Conservation (phyloP, 2,888 invertebrate species). For the Tricholauxania praeusta region DNA sequence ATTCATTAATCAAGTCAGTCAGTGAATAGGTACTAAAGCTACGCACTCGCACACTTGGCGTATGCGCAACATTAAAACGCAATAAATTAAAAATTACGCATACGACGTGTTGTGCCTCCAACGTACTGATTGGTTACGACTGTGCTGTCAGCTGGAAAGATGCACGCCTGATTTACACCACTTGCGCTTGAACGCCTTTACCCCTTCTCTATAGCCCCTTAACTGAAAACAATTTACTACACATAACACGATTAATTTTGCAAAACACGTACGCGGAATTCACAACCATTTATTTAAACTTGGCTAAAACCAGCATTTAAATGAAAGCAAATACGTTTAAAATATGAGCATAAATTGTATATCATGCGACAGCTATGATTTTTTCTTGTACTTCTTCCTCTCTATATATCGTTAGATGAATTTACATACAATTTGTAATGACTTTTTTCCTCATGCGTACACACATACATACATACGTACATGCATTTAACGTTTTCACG, state of each 20-base stretch:
- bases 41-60: not conserved
- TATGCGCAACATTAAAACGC: slow-evolving; percentile 3
- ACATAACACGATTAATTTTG: slow-evolving; percentile 5
- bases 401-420: slow-evolving; percentile 40
- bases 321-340: not conserved
- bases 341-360: not conserved
- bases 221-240: no score
- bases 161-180: not conserved
- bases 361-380: not conserved
- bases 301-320: slow-evolving; percentile 15
- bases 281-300: slow-evolving; percentile 1
- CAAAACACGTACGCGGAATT: slow-evolving; percentile 33
- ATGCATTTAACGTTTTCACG: slow-evolving; percentile 9
- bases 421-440: slow-evolving; percentile 38
- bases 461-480: slow-evolving; percentile 21
- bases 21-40: not conserved
- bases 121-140: not conserved
- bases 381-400: slow-evolving; percentile 8
- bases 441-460: slow-evolving; percentile 29
- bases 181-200: not conserved
- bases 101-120: slow-evolving; percentile 18
- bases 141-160: no score
- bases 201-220: not conserved
- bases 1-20: no score
- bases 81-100: slow-evolving; percentile 33